phyloP scores from a whole-genome alignment of 2,797 vertebrate species.

The Nannoperca obscura region DNA sequence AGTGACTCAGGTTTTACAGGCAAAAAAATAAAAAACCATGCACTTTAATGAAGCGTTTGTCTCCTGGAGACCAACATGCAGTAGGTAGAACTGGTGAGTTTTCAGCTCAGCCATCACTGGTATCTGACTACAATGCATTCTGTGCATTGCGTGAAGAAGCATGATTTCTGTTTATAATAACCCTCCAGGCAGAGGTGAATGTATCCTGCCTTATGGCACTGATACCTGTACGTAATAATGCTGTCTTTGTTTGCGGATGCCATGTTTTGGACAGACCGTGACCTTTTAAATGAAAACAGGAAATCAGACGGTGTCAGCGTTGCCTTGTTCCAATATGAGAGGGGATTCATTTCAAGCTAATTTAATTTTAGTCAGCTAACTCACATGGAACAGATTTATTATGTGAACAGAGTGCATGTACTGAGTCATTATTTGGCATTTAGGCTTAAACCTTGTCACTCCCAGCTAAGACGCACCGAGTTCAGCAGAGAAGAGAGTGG shows the following conservation, averaged over 20 bases:
- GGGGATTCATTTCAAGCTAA: slow-evolving; percentile 16
- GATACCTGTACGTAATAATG: neutral
- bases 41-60: slow-evolving; percentile 33
- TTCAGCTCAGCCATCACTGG: slow-evolving; percentile 1
- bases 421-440: slow-evolving; percentile 19
- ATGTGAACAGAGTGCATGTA: neutral
- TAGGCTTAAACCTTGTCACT: neutral
- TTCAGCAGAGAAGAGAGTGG: neutral
- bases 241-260: neutral
- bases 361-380: slow-evolving; percentile 6
- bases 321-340: neutral
- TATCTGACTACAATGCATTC: slow-evolving; percentile 15
- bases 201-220: neutral
- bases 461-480: neutral
- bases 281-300: slow-evolving; percentile 10
- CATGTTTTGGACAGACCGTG: neutral
- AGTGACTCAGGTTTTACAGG: slow-evolving; percentile 69
- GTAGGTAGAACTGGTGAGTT: neutral
- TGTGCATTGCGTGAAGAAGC: slow-evolving; percentile 17
- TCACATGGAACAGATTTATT: slow-evolving; percentile 17
- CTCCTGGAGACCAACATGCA: slow-evolving; percentile 26
- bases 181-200: neutral
- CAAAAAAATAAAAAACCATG: slow-evolving; percentile 29
- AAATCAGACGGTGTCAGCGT: neutral
- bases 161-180: slow-evolving; percentile 8